phyloP scores from a whole-genome alignment of 2,888 invertebrate species.

The Zygothrica quintamaculata region DNA sequence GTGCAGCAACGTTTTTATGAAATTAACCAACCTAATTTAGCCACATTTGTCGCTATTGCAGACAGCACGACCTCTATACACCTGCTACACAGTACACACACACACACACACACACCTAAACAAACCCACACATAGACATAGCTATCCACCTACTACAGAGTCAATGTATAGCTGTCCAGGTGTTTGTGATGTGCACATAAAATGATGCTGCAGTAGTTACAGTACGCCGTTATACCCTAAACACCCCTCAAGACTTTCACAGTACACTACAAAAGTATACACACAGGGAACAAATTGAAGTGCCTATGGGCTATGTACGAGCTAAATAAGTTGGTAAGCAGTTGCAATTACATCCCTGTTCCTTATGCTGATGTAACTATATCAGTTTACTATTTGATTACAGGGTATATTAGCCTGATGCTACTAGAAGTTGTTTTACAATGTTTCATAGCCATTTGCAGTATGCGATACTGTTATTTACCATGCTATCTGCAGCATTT shows the following conservation, averaged over 20 bases:
- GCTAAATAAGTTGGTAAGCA: too few relatives aligned
- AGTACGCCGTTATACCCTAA: not conserved
- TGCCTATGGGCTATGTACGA: too few relatives aligned
- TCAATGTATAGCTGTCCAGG: constrained; percentile 2
- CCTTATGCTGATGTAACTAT: too few relatives aligned
- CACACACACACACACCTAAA: not conserved
- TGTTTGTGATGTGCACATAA: constrained; percentile 45
- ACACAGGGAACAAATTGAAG: too few relatives aligned
- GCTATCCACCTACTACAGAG: not conserved
- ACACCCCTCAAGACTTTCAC: not conserved
- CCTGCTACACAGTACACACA: not conserved
- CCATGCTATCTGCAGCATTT: not conserved
- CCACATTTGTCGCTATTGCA: constrained; percentile 48
- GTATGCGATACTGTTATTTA: not conserved
- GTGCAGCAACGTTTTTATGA: constrained; percentile 42
- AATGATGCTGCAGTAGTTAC: constrained; percentile 61
- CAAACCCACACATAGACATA: not conserved
- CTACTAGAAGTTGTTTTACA: too few relatives aligned
- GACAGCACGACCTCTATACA: constrained; percentile 1
- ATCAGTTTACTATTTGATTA: too few relatives aligned
- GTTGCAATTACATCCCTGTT: too few relatives aligned
- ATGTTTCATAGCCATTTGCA: not conserved
- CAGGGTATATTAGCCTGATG: too few relatives aligned
- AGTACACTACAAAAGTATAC: too few relatives aligned
- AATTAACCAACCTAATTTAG: constrained; percentile 63